These are phyloP conservation scores for Pterocles burchelli DNA, from an alignment of 2,113 vertebrate genomes.

Conservation along the genomic window DNA sequence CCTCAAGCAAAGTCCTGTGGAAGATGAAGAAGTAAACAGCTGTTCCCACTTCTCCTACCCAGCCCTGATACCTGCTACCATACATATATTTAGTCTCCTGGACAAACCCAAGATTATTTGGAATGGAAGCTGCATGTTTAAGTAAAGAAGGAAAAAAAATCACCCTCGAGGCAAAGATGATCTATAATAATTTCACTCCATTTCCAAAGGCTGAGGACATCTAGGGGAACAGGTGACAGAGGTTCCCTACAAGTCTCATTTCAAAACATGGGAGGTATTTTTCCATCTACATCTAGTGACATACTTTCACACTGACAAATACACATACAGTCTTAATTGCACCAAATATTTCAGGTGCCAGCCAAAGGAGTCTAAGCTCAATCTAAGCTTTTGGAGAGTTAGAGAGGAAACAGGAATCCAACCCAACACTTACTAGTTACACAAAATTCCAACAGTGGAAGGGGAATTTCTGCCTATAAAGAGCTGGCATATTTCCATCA, in stretches of 20 bases:
- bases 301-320: neutral
- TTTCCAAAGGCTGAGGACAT: neutral
- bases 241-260: neutral
- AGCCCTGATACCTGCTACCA: neutral
- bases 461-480: neutral
- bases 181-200: neutral
- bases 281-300: neutral
- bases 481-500: neutral
- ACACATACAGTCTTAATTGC: neutral
- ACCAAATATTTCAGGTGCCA: neutral
- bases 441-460: neutral
- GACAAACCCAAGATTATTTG: neutral
- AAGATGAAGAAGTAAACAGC: constrained; percentile 15
- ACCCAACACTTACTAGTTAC: neutral
- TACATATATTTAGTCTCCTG: neutral
- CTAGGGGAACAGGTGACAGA: neutral
- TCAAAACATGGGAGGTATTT: neutral
- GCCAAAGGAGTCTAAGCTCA: neutral
- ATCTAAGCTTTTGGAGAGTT: neutral
- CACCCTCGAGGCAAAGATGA: neutral
- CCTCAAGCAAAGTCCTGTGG: constrained; percentile 83
- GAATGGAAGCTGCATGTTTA: neutral
- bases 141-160: neutral
- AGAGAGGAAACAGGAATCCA: neutral
- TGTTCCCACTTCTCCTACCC: neutral